Conservation (phyloP, 2,797 vertebrate genomes). For the Carduelis carduelis region DNA sequence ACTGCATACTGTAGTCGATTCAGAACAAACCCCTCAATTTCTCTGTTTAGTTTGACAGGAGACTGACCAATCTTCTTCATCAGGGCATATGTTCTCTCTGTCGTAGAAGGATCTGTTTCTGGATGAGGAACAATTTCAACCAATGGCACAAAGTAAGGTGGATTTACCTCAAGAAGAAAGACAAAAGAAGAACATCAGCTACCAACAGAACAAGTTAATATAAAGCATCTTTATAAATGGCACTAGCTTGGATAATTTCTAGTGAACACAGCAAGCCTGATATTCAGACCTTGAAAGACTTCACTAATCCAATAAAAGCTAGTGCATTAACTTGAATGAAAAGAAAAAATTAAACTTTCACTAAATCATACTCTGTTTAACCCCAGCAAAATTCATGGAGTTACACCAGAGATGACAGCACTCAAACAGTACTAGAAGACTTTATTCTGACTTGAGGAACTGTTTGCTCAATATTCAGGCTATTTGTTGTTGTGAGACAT, state of each 20-base stretch:
- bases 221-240: background rate
- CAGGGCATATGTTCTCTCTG: constrained; percentile 82
- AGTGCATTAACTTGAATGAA: background rate
- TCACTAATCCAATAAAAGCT: background rate
- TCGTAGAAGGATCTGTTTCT: constrained; percentile 78
- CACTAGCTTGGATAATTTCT: background rate
- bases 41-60: constrained; percentile 86
- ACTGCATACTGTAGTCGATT: constrained; percentile 94
- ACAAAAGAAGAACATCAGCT: background rate
- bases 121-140: constrained; percentile 97
- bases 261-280: background rate
- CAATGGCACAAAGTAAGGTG: constrained; percentile 90
- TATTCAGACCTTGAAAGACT: background rate
- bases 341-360: background rate
- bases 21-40: constrained; percentile 90
- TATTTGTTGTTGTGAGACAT: background rate
- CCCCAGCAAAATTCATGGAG: background rate
- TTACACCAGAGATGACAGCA: background rate
- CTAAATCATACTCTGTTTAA: background rate
- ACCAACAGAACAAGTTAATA: background rate
- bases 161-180: constrained; percentile 85
- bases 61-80: constrained; percentile 91
- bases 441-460: background rate
- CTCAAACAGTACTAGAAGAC: background rate
- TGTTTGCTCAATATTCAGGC: background rate